These are phyloP conservation scores for Pseudorectes ferrugineus DNA, from an alignment of 2,113 vertebrate species.

Conservation along the genomic window DNA sequence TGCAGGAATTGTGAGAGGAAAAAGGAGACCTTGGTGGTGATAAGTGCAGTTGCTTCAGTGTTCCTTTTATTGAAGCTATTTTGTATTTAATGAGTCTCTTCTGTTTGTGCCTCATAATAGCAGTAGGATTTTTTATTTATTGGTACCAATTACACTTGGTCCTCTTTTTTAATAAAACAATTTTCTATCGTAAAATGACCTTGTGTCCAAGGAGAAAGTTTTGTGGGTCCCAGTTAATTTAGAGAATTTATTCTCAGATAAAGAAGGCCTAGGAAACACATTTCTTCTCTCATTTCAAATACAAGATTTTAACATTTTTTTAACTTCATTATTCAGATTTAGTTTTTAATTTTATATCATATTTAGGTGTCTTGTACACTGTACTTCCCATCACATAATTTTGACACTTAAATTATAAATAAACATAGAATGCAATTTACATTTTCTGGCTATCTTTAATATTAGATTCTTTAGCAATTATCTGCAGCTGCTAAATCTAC, in stretches of 20 bases:
- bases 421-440: neutral
- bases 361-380: neutral
- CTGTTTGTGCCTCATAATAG: neutral
- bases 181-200: neutral
- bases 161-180: neutral
- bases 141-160: neutral
- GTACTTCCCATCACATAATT: neutral
- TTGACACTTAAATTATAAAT: neutral
- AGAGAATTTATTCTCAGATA: neutral
- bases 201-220: neutral
- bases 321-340: neutral
- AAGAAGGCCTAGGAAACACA: neutral
- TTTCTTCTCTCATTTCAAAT: neutral
- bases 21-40: neutral
- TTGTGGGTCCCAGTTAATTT: neutral
- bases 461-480: neutral
- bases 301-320: neutral
- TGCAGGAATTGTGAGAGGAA: neutral
- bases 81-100: neutral
- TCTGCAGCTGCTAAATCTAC: neutral
- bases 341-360: neutral
- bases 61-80: neutral
- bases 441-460: neutral
- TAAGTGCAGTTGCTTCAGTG: neutral
- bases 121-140: conserved; percentile 1